These are phyloP conservation scores for Elachura formosa DNA, from an alignment of 2,113 vertebrate genomes.

Conservation along the genomic window DNA sequence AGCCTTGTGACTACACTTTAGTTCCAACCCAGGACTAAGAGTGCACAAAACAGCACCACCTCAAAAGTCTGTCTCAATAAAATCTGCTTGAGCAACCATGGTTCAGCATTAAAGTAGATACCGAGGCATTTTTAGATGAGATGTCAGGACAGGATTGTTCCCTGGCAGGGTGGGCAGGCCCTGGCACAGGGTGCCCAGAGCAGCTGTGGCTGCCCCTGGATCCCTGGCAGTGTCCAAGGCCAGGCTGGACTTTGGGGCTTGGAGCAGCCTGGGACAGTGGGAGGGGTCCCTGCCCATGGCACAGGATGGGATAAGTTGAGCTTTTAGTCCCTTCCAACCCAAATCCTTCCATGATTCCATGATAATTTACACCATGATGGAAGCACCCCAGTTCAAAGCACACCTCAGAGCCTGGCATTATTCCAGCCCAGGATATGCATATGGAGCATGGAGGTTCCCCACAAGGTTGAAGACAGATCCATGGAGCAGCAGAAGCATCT, in stretches of 20 bases:
- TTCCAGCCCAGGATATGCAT: neutral
- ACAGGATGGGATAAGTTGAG: too few relatives aligned
- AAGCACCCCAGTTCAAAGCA: neutral
- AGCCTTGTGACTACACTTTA: neutral
- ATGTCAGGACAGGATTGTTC: neutral
- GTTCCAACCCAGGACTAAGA: neutral
- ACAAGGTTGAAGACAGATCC: accelerated
- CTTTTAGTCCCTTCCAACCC: neutral
- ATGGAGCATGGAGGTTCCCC: neutral
- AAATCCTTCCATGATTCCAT: neutral
- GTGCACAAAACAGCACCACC: neutral
- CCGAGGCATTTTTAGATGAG: neutral
- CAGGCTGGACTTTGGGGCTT: accelerated
- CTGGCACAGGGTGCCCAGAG: neutral
- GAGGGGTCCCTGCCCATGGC: neutral
- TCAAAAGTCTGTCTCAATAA: neutral
- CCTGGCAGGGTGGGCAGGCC: neutral
- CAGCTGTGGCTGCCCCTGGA: neutral
- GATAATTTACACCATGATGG: neutral
- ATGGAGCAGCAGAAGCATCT: neutral
- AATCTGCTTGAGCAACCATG: neutral
- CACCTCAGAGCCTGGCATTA: neutral
- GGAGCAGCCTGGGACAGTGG: neutral
- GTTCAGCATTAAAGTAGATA: neutral
- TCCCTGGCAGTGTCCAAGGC: neutral